A percentile compares a stretch with the other conserved stretches of the same genome.
phyloP scores from a whole-genome alignment of 2,797 vertebrate genomes.

The Rhinophrynus dorsalis region DNA sequence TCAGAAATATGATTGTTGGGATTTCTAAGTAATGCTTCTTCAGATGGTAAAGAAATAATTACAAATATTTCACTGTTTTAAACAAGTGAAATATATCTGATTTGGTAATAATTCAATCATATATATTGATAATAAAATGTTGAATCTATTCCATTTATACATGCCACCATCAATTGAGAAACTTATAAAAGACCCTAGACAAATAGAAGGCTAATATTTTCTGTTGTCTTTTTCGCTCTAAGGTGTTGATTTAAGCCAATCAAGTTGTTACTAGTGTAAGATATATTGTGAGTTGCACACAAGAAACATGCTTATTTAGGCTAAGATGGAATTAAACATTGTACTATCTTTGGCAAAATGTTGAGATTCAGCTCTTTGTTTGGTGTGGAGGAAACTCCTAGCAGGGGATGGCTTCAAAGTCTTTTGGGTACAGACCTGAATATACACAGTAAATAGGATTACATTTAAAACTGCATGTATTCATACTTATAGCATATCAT shows the following conservation, averaged over 20 bases:
- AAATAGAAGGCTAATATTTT: neutral
- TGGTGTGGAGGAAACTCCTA: neutral
- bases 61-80: slow-evolving; percentile 71
- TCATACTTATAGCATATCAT: too few species aligned
- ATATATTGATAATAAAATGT: slow-evolving; percentile 41
- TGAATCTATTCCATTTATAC: neutral
- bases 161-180: neutral
- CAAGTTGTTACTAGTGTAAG: neutral
- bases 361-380: neutral
- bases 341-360: neutral
- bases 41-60: slow-evolving; percentile 68
- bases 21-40: slow-evolving; percentile 66
- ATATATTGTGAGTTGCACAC: neutral
- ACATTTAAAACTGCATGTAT: too few species aligned
- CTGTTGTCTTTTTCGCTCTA: neutral
- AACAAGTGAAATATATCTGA: slow-evolving; percentile 69
- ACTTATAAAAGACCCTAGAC: neutral
- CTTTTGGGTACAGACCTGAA: neutral
- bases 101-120: slow-evolving; percentile 48
- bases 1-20: slow-evolving; percentile 64
- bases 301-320: neutral
- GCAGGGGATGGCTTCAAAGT: neutral
- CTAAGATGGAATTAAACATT: neutral
- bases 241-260: neutral
- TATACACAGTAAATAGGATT: neutral